phyloP scores from a whole-genome alignment of 1,140 invertebrate species.

The Goniozus legneri region DNA sequence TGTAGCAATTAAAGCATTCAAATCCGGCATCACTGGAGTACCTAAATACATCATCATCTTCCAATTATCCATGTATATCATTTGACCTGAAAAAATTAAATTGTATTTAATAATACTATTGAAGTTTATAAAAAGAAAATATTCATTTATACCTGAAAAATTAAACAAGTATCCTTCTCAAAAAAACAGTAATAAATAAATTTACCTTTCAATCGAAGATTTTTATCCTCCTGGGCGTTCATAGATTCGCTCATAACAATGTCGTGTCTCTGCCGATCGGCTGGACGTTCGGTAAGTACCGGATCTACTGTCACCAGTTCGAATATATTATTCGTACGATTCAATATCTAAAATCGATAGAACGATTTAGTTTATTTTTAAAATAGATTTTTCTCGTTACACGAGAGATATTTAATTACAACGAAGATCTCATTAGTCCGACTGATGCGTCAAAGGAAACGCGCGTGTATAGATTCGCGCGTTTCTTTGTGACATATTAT shows the following conservation, averaged over 20 bases:
- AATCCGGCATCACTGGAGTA: constrained; percentile 91
- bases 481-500: too few species aligned
- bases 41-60: constrained; percentile 94
- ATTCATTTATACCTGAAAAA: not conserved
- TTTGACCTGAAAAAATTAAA: constrained; percentile 71
- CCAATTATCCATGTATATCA: constrained; percentile 98
- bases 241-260: constrained; percentile 63
- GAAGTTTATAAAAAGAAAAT: not conserved
- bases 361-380: too few species aligned
- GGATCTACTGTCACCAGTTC: constrained; percentile 86
- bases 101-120: not conserved
- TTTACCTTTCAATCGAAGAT: constrained; percentile 77
- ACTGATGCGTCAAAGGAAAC: too few species aligned
- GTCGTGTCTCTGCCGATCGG: constrained; percentile 54
- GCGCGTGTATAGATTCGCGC: too few species aligned
- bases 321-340: constrained; percentile 93
- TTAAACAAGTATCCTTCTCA: not conserved
- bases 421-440: too few species aligned
- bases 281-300: constrained; percentile 65
- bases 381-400: too few species aligned
- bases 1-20: constrained; percentile 81
- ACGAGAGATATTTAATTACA: too few species aligned
- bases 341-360: constrained; percentile 72
- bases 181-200: not conserved
- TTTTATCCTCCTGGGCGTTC: constrained; percentile 63